Base-by-base conservation (phyloP, 2,888 invertebrate genomes). In the Oscheius myriophilus region DNA sequence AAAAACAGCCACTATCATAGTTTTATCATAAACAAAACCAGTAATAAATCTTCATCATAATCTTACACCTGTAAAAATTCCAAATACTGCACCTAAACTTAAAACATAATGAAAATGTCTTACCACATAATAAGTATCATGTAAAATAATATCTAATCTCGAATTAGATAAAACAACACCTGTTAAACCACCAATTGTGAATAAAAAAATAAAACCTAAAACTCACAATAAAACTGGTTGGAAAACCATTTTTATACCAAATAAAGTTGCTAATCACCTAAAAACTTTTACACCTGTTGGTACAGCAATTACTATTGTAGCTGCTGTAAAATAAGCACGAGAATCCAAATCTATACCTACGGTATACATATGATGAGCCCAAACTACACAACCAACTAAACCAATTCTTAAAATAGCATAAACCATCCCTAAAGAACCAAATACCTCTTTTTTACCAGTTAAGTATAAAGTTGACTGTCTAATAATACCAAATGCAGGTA, bases 231-330 rank as follows among this genome's bases (percentile, higher is more conserved):
- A 89, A 41, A 90, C 87, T 0, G 91, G 90, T 0, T 89, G 90
- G 82, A 89, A 90, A 62, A 88, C 89, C 83, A 92, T 86, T 89
- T 90, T 90, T 33, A 90, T 88, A 77, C 92, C 92, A 84, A 91
- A 90, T 25, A 92, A 76, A 16, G 92, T 92, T 0, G 91, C 91
- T 88, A 92, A 82, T 91, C 92, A 92, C 41, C 92, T 91, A 88
- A 92, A 92, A 89, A 93, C 90, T 90, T 93, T 93, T 90, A 93
- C 92, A 79, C 92, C 93, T 21, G 93, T 93, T 0, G 93, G 92
- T 0, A 93, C 90, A 0, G 92, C 92, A 92, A 93, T 93, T 90
- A 93, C 92, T 91, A 92, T 92, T 21, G 92, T 93, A 0, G 92
- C 92, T 54, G 92, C 91, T 0, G 92, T 93, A 87, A 93, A 93